These are phyloP conservation scores for Oryzias melastigma DNA, from an alignment of 2,113 vertebrate species.

Conservation along the genomic window DNA sequence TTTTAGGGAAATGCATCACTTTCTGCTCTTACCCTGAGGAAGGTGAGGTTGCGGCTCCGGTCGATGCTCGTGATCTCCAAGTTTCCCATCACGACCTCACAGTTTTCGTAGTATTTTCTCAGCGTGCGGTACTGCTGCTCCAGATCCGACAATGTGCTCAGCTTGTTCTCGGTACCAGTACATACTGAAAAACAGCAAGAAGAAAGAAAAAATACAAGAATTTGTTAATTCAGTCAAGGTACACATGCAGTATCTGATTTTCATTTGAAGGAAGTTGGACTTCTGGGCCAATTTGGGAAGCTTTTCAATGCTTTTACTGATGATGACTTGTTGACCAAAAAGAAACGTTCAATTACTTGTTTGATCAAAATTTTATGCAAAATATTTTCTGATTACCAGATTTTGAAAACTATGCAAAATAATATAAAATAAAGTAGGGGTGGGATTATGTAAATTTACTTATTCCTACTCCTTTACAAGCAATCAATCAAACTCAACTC, in stretches of 20 bases:
- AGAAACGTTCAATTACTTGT: too few species aligned
- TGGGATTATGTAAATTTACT: too few species aligned
- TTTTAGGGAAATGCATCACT: not conserved
- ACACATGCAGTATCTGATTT: not conserved
- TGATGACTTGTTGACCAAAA: too few species aligned
- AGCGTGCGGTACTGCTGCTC: conserved; percentile 96
- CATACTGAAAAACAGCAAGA: conserved; percentile 80
- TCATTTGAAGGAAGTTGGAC: not conserved
- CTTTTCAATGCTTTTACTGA: too few species aligned
- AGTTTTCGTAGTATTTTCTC: conserved; percentile 97
- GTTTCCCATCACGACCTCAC: conserved; percentile 99
- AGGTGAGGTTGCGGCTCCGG: conserved; percentile 93
- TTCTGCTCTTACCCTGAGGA: conserved; percentile 84
- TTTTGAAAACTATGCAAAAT: too few species aligned
- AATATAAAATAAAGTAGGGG: too few species aligned
- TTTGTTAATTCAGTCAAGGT: conserved; percentile 4
- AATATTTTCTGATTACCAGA: too few species aligned
- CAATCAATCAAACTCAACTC: too few species aligned
- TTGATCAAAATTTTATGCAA: too few species aligned
- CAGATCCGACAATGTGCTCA: conserved; percentile 96
- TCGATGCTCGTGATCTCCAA: conserved; percentile 99
- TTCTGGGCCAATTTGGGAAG: too few species aligned
- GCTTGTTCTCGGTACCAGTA: conserved; percentile 94
- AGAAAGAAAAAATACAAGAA: conserved; percentile 13
- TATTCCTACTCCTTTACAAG: too few species aligned